Evolutionary conservation across 2,113 vertebrate species (phyloP).

Genomic region (Nothobranchius kuhntae): DNA sequence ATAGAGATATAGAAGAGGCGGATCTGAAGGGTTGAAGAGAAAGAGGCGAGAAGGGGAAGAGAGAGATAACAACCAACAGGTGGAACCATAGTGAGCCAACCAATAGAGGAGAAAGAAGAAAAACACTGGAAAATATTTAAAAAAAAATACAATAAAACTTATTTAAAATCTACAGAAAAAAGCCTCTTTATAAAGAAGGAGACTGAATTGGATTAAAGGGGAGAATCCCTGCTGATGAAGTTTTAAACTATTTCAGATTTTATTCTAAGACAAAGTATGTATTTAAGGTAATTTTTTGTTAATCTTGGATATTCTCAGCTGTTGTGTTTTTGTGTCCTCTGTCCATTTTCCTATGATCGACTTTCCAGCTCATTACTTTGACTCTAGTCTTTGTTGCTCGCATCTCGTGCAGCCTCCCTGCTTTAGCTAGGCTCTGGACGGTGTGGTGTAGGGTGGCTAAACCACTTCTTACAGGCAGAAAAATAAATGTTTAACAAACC

Average conservation of each 20-base stretch:
- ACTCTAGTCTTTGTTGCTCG: conserved; percentile 66
- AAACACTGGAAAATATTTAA: conserved; percentile 58
- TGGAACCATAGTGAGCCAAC: conserved; percentile 61
- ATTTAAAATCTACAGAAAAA: conserved; percentile 62
- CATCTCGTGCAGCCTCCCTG: conserved; percentile 60
- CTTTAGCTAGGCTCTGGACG: conserved; percentile 61
- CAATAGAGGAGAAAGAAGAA: conserved; percentile 63
- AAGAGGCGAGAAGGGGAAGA: conserved; percentile 41
- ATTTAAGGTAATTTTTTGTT: conserved; percentile 82
- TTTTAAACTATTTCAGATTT: conserved; percentile 76
- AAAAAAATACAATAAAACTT: conserved; percentile 63
- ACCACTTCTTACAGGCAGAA: conserved; percentile 62
- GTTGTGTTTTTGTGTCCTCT: conserved; percentile 73
- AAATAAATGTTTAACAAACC: conserved; percentile 5
- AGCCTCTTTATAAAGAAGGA: conserved; percentile 64
- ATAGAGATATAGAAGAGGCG: conserved; percentile 64
- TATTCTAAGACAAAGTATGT: conserved; percentile 80
- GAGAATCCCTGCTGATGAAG: conserved; percentile 57
- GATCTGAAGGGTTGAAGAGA: conserved; percentile 58
- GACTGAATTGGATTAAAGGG: conserved; percentile 64
- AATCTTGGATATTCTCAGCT: conserved; percentile 78
- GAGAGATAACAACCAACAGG: conserved; percentile 60
- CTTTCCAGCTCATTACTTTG: conserved; percentile 69
- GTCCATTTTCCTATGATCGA: conserved; percentile 75
- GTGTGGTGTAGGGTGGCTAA: conserved; percentile 64